Evolutionary conservation across 2,888 invertebrate species (phyloP).

Genomic region (Eledone cirrhosa): DNA sequence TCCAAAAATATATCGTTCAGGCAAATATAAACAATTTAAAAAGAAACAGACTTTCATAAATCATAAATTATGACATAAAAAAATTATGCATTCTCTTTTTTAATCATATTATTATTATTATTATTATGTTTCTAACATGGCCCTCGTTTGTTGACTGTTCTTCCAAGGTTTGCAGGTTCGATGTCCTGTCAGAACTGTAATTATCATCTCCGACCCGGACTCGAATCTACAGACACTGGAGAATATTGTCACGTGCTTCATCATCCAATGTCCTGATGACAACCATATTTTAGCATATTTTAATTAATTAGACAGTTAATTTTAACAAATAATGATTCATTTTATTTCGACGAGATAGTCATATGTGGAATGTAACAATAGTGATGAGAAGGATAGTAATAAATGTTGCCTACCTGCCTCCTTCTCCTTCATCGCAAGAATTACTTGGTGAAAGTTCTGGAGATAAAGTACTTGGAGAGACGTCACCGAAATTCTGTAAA

Average conservation of each 20-base stretch:
- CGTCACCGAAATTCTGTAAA: constrained; percentile 60
- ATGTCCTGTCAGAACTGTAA: constrained; percentile 21
- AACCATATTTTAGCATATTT: not conserved
- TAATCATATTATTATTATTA: too few relatives aligned
- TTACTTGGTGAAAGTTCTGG: constrained; percentile 62
- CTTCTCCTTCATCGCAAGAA: constrained; percentile 63
- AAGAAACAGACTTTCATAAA: too few relatives aligned
- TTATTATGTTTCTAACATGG: too few relatives aligned
- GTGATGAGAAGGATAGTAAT: not conserved
- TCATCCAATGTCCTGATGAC: not conserved
- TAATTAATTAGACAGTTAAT: not conserved
- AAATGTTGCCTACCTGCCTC: constrained; percentile 44
- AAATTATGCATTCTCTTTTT: too few relatives aligned
- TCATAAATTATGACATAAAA: too few relatives aligned
- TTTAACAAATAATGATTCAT: not conserved
- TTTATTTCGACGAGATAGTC: not conserved
- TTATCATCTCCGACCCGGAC: constrained; percentile 27
- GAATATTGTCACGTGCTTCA: not conserved
- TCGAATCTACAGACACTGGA: constrained; percentile 29
- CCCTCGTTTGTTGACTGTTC: too few relatives aligned
- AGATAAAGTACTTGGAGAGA: constrained; percentile 56
- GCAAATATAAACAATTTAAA: too few relatives aligned
- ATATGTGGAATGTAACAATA: not conserved
- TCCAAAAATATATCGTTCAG: too few relatives aligned
- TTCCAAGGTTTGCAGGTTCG: constrained; percentile 26